Conservation (phyloP, 2,888 invertebrate genomes). For the Epinotia bilunana region DNA sequence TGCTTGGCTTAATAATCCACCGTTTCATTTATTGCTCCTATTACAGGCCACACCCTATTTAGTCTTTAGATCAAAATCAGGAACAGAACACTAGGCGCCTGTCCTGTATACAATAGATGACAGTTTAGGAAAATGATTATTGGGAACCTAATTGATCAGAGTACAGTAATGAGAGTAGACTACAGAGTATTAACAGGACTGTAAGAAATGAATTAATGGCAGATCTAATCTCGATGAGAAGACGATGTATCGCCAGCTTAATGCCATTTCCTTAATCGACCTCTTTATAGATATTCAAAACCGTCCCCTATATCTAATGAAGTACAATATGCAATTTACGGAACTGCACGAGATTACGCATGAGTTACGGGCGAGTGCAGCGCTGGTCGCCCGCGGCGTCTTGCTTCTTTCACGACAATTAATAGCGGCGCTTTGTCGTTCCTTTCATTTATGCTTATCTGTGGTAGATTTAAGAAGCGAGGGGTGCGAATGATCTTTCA, state of each 20-base stretch:
- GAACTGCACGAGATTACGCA: slow-evolving; percentile 47
- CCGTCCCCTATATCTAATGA: slow-evolving; percentile 28
- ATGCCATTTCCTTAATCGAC: background rate
- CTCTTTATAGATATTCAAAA: background rate
- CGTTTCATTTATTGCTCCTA: no score
- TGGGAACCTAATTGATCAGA: no score
- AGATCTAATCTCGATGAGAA: no score
- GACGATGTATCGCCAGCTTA: background rate
- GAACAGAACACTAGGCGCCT: no score
- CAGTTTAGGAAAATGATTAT: no score
- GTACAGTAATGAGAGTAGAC: no score
- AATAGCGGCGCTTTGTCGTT: slow-evolving; percentile 47
- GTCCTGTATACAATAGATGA: no score
- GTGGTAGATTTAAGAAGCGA: slow-evolving; percentile 31
- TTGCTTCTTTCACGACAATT: slow-evolving; percentile 50
- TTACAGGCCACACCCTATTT: no score
- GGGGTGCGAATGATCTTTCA: slow-evolving; percentile 14
- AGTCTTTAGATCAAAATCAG: no score
- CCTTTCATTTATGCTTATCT: slow-evolving; percentile 40
- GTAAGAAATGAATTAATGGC: no score
- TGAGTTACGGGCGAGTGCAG: slow-evolving; percentile 47
- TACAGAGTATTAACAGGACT: no score
- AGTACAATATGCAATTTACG: slow-evolving; percentile 40
- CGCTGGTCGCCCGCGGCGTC: slow-evolving; percentile 44
- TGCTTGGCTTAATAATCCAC: no score